phyloP scores from a whole-genome alignment of 2,113 vertebrate species.

The Ceratotherium simum region DNA sequence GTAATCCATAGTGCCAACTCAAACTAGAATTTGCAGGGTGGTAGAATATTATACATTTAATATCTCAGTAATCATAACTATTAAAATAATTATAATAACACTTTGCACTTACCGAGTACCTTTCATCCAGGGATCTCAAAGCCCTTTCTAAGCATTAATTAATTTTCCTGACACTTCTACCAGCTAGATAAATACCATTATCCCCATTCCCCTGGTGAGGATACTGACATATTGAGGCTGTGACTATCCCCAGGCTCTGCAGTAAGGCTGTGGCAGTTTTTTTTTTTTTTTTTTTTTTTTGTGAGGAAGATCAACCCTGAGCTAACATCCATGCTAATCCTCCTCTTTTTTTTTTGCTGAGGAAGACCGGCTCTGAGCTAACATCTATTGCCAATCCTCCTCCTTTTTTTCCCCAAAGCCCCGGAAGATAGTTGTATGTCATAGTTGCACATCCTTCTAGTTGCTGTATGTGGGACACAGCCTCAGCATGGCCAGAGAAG shows the following conservation, averaged over 20 bases:
- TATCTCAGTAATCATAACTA: constrained; percentile 70
- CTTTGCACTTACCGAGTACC: constrained; percentile 58
- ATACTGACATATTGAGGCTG: constrained; percentile 5
- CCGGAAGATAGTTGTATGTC: too few species aligned
- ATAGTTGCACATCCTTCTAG: too few species aligned
- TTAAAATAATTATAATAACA: constrained; percentile 77
- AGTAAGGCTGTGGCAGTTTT: too few species aligned
- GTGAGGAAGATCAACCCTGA: too few species aligned
- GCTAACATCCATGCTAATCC: too few species aligned
- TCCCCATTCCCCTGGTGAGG: constrained; percentile 18
- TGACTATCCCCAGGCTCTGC: neutral
- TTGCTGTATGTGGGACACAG: too few species aligned
- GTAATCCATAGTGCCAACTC: neutral
- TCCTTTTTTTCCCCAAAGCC: too few species aligned
- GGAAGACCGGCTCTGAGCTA: too few species aligned
- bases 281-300: too few species aligned
- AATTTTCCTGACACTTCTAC: constrained; percentile 67
- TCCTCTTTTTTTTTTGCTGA: too few species aligned
- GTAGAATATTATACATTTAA: constrained; percentile 56
- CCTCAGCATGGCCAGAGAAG: too few species aligned
- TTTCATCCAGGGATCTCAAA: constrained; percentile 80
- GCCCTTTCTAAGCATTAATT: constrained; percentile 75
- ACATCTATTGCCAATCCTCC: too few species aligned
- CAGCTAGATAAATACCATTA: constrained; percentile 61
- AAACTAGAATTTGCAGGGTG: neutral